These are phyloP conservation scores for Schizopygopsis malacanthus DNA, from an alignment of 2,797 vertebrate genomes.

Conservation along the genomic window DNA sequence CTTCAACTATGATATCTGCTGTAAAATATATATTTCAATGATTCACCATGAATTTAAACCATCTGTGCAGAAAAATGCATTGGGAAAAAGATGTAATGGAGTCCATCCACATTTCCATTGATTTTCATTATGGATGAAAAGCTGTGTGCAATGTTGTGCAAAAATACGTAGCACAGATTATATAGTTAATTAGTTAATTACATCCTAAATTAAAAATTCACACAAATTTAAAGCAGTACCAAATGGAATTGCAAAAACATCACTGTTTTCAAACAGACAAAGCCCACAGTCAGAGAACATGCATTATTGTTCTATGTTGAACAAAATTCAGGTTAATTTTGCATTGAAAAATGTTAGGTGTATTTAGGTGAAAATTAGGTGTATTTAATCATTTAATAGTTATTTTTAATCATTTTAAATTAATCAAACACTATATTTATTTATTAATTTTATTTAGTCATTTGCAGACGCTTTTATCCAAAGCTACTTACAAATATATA, in stretches of 20 bases:
- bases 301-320: not conserved
- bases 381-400: no score
- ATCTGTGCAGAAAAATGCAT: not conserved
- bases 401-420: not conserved
- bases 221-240: not conserved
- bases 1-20: no score
- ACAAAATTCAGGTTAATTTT: no score
- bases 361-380: not conserved
- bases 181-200: not conserved
- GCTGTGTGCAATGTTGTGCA: not conserved
- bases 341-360: no score
- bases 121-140: not conserved
- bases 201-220: not conserved
- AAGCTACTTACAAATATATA: no score
- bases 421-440: not conserved
- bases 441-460: no score
- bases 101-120: not conserved
- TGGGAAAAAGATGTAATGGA: not conserved
- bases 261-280: not conserved
- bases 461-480: no score
- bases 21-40: no score
- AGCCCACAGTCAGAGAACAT: not conserved
- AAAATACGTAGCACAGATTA: not conserved
- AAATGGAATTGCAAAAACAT: not conserved
- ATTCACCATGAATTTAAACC: no score